Evolutionary conservation across 1,140 invertebrate species (phyloP), one percentile per base, ranked within the genome.

Genomic region (Drosophila sulfurigaster): DNA sequence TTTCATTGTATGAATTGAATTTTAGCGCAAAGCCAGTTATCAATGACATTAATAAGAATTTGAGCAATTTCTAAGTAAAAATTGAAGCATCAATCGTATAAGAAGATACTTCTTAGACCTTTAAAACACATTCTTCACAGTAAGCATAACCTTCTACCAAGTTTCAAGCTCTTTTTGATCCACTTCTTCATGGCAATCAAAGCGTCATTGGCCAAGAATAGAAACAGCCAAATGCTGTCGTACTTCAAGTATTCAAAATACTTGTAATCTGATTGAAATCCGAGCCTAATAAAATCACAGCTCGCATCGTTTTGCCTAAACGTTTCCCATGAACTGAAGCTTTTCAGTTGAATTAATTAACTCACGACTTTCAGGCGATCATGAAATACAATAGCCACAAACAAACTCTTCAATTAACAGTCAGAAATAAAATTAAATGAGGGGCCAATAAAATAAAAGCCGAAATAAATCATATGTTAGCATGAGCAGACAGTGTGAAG

Each of bases 371-470:
- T 73, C 70, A 8, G 16, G 49, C 25, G 13, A 7, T 28, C 64
- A 68, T 60, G 56, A 74, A 68, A 74, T 46, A 10, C 16, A 1
- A 10, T 13, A 51, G 30, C 3, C 25, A 16, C 13, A 20, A 41
- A 25, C 35, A 35, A 49, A 11, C 5, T 16, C 28, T 51, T 30
- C 51, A 46, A 35, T 78, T 58, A 32, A 62, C 15, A 43, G 46
- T 35, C 58, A 60, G 57, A 51, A 32, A 54, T 54, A 54, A 54
- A 54, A 54, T n/a, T 32, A 54, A 54, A 35, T 54, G 51, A 8
- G 28, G 28, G 2, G 58, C 58, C 63, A 54, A 66, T 81, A 59
- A 71, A 81, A 77, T 46, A 54, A 65, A 70, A 67, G 35, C 16
- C 51, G 57, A 51, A 46, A 71, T 60, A 59, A 64, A 76, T 72